These are phyloP conservation scores for Drosophila busckii DNA, from an alignment of 1,140 invertebrate genomes.

Conservation along the genomic window DNA sequence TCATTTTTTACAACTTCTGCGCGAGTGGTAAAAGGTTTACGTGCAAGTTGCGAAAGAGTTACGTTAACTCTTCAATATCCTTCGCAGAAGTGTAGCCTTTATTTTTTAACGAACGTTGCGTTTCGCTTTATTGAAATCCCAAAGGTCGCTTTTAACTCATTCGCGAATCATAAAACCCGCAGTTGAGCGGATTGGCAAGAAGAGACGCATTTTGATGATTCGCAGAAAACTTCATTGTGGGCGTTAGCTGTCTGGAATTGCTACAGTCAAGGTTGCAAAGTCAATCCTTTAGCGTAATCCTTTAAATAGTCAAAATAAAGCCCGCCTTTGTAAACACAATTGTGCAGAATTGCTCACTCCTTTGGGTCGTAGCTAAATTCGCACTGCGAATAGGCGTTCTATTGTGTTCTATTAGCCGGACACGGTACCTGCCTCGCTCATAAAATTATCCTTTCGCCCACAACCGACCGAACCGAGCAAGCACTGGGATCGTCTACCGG, in stretches of 20 bases:
- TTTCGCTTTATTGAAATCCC: conserved; percentile 45
- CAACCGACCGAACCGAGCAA: conserved; percentile 19
- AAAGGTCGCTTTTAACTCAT: conserved; percentile 51
- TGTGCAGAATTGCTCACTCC: conserved; percentile 35
- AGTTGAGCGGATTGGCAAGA: conserved; percentile 7
- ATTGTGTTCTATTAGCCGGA: conserved; percentile 67
- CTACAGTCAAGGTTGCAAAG: conserved; percentile 67
- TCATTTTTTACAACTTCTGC: conserved; percentile 30
- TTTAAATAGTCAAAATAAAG: conserved; percentile 78
- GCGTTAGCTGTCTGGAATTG: conserved; percentile 42
- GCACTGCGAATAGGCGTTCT: conserved; percentile 64
- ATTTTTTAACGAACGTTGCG: too few relatives aligned
- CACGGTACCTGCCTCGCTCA: conserved; percentile 61
- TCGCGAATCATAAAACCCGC: conserved; percentile 43
- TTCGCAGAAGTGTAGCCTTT: conserved; percentile 48
- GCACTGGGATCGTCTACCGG: conserved; percentile 28
- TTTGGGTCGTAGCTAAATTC: conserved; percentile 44
- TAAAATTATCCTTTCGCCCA: conserved; percentile 70
- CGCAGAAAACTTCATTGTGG: conserved; percentile 52
- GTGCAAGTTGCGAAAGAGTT: conserved; percentile 73
- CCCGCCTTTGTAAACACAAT: conserved; percentile 76
- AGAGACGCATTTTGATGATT: conserved; percentile 18
- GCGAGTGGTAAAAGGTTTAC: conserved; percentile 47
- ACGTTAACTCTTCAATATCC: conserved; percentile 66
- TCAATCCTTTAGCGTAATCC: conserved; percentile 78